phyloP scores from a whole-genome alignment of 2,888 invertebrate genomes.

The Acronicta aceris region DNA sequence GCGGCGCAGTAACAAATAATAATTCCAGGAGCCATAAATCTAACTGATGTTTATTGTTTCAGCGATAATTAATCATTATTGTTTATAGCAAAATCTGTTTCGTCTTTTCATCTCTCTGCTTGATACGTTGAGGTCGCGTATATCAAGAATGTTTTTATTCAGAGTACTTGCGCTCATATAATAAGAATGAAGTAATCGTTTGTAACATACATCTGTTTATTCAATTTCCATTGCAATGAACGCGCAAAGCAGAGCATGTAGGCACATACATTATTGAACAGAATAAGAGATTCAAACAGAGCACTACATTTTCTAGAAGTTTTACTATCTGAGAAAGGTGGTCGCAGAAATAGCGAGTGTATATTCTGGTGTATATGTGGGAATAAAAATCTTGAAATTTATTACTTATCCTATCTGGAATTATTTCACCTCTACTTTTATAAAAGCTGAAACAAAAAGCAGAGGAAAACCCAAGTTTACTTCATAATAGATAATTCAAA shows the following conservation, averaged over 20 bases:
- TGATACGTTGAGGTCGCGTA: slow-evolving; percentile 19
- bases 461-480: slow-evolving; percentile 28
- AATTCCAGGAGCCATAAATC: slow-evolving; percentile 52
- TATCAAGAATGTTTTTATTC: slow-evolving; percentile 21
- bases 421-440: not conserved
- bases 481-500: slow-evolving; percentile 34
- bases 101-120: slow-evolving; percentile 28
- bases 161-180: slow-evolving; percentile 7
- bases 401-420: not conserved
- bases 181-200: slow-evolving; percentile 27
- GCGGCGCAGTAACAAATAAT: slow-evolving; percentile 60
- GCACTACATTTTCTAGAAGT: slow-evolving; percentile 6
- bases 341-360: not conserved
- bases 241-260: not conserved
- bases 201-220: slow-evolving; percentile 10
- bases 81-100: slow-evolving; percentile 34
- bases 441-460: slow-evolving; percentile 11
- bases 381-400: slow-evolving; percentile 13
- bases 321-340: slow-evolving; percentile 10
- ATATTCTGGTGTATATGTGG: not conserved
- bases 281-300: slow-evolving; percentile 16
- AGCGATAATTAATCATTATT: slow-evolving; percentile 46
- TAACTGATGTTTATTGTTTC: slow-evolving; percentile 43
- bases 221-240: slow-evolving; percentile 11
- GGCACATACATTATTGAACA: not conserved